Base-by-base conservation (phyloP, 2,113 vertebrate genomes). In the Hemiprocne comata region DNA sequence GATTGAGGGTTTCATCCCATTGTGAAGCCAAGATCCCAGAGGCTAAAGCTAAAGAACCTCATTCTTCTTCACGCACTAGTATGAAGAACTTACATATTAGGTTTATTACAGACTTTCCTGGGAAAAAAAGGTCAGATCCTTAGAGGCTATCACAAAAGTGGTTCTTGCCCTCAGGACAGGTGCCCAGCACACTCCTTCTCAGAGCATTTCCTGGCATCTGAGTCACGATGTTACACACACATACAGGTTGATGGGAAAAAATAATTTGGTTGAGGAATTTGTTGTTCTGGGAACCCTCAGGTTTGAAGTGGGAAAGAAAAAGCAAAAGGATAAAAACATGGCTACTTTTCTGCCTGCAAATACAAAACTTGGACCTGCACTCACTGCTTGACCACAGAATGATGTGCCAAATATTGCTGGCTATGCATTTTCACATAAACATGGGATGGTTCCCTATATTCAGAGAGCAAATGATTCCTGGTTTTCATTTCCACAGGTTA, bases 401-500 rank as follows among this genome's bases (percentile, higher is more conserved):
- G 89, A 80, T 65, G 42, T 89, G 70, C 50, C 85, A 90, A 3
- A 70, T 70, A 74, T 55, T 4, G 0, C 46, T 4, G 4, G 50
- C 74, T 87, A 21, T 78, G 92, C 23, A 17, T 94, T 38, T 60
- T 71, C 46, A 33, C 1, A 1, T 53, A 62, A 90, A 86, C 8
- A 10, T 7, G 1, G 55, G 83, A 55, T 40, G 46, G 38, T 78
- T 93, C 86, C 55, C 13, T 72, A 20, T 72, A 20, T 84, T 93
- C 87, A 85, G 65, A 84, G 62, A 84, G 84, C 28, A 83, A 93
- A 74, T 60, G 28, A 83, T 73, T 85, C 89, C 87, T 94, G 70
- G 21, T 64, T 95, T 96, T 83, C 67, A 55, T 94, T 97, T 95
- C 73, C 77, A 90, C 60, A 76, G 87, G 77, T 92, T 94, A 69